Percentiles rank a stretch among this genome's conserved stretches.
phyloP scores from a whole-genome alignment of 2,797 vertebrate species.

The Liasis olivaceus region DNA sequence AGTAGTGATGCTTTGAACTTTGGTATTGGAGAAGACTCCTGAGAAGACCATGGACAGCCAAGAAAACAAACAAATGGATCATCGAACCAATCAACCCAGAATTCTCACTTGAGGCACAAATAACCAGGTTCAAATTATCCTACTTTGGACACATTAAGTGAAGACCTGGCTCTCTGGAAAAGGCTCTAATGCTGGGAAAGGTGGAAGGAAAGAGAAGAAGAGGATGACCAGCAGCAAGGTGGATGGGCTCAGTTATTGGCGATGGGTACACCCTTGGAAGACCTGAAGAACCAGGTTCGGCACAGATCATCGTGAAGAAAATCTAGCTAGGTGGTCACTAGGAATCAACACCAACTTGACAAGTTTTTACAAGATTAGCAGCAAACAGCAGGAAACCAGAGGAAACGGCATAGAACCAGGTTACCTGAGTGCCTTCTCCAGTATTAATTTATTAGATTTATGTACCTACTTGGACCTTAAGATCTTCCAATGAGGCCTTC shows the following conservation, averaged over 20 bases:
- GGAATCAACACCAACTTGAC: neutral
- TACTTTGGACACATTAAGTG: neutral
- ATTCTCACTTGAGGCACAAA: neutral
- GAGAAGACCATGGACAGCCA: neutral
- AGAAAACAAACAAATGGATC: neutral
- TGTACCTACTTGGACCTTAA: neutral
- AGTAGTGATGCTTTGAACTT: neutral
- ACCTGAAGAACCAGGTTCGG: neutral
- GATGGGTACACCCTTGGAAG: neutral
- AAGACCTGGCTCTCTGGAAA: neutral
- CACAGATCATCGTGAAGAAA: neutral
- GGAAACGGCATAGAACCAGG: neutral
- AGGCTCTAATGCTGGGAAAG: neutral
- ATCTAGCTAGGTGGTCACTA: neutral
- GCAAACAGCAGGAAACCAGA: neutral
- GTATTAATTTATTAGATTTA: neutral
- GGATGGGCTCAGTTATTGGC: neutral
- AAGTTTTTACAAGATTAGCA: neutral
- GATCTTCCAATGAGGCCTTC: neutral
- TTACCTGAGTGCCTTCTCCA: neutral
- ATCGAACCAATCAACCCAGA: neutral
- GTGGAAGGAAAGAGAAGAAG: neutral
- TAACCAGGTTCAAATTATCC: neutral
- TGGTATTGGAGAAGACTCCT: neutral
- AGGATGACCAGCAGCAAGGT: neutral